These are phyloP conservation scores for Dicrostonyx torquatus DNA, from an alignment of 2,797 vertebrate species.

Conservation along the genomic window DNA sequence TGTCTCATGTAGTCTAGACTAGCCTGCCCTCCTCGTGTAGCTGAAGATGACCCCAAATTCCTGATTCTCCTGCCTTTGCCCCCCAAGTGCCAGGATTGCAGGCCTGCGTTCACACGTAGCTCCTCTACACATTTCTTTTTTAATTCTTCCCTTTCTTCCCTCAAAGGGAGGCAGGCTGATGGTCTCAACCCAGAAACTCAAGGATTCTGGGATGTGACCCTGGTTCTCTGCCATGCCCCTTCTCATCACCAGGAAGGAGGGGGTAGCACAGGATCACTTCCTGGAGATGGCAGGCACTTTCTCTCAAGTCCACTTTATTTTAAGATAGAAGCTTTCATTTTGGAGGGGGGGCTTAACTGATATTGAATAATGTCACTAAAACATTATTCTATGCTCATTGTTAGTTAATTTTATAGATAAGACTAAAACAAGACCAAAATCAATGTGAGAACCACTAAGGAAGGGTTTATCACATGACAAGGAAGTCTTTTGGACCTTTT, in stretches of 20 bases:
- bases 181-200: neutral
- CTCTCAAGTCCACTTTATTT: constrained; percentile 36
- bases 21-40: neutral
- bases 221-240: neutral
- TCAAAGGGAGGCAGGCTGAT: neutral
- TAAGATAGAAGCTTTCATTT: constrained; percentile 18
- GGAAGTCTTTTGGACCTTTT: neutral
- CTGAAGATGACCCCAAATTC: neutral
- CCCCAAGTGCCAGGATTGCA: neutral
- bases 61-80: neutral
- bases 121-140: neutral
- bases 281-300: neutral
- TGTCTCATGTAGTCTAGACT: neutral
- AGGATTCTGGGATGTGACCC: neutral
- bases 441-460: constrained; percentile 3
- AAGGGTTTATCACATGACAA: neutral
- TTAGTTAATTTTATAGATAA: constrained; percentile 26
- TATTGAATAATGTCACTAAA: constrained; percentile 15
- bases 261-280: neutral
- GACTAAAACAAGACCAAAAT: constrained; percentile 7
- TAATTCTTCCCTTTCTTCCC: neutral
- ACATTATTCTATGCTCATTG: constrained; percentile 18
- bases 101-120: neutral
- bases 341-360: neutral
- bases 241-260: neutral